A percentile compares a stretch with the other conserved stretches of the same genome.
phyloP scores from a whole-genome alignment of 2,888 invertebrate genomes.

The Xanthorhoe designata region DNA sequence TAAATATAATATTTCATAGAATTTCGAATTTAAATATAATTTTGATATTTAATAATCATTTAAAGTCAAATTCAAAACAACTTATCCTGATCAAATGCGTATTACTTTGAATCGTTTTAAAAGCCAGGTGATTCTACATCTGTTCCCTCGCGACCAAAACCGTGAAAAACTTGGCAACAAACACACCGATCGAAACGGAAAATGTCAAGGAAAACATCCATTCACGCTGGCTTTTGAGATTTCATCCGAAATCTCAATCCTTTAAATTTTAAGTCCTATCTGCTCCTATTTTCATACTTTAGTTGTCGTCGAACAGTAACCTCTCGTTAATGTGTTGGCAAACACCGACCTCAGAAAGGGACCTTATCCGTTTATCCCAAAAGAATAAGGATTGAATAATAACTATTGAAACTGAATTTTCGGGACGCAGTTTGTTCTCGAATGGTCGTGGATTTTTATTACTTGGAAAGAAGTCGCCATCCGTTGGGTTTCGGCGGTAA shows the following conservation, averaged over 20 bases:
- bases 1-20: too few relatives aligned
- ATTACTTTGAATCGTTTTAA: too few relatives aligned
- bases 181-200: background rate
- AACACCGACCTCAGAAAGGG: conserved; percentile 7
- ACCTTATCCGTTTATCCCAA: conserved; percentile 37
- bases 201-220: conserved; percentile 9
- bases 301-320: background rate
- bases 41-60: too few relatives aligned
- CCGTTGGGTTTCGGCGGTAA: conserved; percentile 25
- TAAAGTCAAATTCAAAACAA: too few relatives aligned
- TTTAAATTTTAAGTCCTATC: background rate
- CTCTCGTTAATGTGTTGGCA: background rate
- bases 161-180: too few relatives aligned
- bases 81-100: too few relatives aligned
- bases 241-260: conserved; percentile 23
- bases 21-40: too few relatives aligned
- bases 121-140: too few relatives aligned
- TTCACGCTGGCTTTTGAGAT: conserved; percentile 10
- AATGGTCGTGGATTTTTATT: conserved; percentile 32
- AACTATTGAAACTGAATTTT: conserved; percentile 39
- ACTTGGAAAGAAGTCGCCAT: conserved; percentile 23
- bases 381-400: conserved; percentile 38
- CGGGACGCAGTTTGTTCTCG: conserved; percentile 32
- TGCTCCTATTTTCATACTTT: background rate
- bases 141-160: too few relatives aligned